phyloP scores from a whole-genome alignment of 2,797 vertebrate species.

The Alouatta caraya region DNA sequence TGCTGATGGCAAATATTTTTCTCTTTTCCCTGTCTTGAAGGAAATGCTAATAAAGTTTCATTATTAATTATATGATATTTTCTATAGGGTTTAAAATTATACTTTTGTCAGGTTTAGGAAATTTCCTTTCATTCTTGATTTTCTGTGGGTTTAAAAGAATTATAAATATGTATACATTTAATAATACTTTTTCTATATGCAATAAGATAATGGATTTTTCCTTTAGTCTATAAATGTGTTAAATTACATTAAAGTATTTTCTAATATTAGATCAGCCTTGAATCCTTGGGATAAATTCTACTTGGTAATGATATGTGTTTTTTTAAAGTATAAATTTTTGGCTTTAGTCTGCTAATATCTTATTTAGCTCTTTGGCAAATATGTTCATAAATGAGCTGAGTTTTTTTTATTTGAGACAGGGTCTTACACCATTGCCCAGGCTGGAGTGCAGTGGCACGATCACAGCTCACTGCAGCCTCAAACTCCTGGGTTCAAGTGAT shows the following conservation, averaged over 20 bases:
- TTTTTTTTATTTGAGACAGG: background rate
- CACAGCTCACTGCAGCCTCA: background rate
- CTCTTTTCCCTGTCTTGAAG: background rate
- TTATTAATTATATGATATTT: background rate
- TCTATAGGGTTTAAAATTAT: constrained; percentile 3
- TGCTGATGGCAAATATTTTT: background rate
- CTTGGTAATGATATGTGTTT: background rate
- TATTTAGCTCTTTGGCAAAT: constrained; percentile 4
- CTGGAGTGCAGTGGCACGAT: background rate
- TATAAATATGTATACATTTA: background rate
- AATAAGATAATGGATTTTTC: background rate
- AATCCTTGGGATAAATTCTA: background rate
- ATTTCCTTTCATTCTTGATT: background rate
- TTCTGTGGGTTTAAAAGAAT: background rate
- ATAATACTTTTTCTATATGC: background rate
- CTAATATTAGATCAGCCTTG: background rate
- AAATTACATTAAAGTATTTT: constrained; percentile 7
- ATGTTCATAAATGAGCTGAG: background rate
- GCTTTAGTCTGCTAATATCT: background rate
- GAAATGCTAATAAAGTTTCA: background rate
- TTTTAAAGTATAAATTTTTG: background rate
- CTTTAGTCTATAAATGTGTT: background rate
- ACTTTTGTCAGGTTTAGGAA: background rate
- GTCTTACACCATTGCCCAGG: background rate
- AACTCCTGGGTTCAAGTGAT: background rate